phyloP scores from a whole-genome alignment of 2,113 vertebrate genomes.

The Aplodontia rufa region DNA sequence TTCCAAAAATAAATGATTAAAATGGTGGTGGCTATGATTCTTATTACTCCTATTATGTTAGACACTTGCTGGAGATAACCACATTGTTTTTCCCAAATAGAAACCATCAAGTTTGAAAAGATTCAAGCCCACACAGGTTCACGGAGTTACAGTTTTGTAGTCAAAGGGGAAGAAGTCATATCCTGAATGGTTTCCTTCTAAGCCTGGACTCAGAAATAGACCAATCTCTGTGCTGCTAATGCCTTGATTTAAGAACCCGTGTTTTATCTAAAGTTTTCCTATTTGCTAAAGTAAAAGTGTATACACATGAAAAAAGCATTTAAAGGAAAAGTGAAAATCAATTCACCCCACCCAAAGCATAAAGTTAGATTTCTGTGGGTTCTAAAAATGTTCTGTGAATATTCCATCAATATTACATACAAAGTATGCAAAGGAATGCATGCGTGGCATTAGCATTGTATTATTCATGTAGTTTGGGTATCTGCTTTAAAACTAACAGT shows the following conservation, averaged over 20 bases:
- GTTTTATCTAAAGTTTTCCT: background rate
- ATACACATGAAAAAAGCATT: background rate
- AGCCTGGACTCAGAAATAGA: background rate
- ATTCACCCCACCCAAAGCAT: background rate
- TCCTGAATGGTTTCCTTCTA: background rate
- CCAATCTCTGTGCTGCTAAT: background rate
- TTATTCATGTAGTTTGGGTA: background rate
- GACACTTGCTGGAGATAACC: background rate
- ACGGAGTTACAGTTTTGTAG: background rate
- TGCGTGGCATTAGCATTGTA: background rate
- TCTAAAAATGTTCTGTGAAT: background rate
- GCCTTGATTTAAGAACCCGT: background rate
- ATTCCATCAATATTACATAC: background rate
- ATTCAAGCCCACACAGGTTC: background rate
- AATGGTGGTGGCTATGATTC: background rate
- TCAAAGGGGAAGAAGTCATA: background rate
- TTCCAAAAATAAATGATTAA: slow-evolving; percentile 17
- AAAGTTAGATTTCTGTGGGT: background rate
- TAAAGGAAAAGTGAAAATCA: background rate
- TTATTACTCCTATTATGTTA: background rate
- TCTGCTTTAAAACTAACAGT: background rate
- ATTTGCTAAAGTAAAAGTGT: slow-evolving; percentile 1
- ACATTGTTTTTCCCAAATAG: background rate
- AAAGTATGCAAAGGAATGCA: slow-evolving; percentile 16
- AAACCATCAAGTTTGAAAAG: background rate